Base-by-base conservation (phyloP, 2,113 vertebrate species). In the Emydocephalus ijimae region DNA sequence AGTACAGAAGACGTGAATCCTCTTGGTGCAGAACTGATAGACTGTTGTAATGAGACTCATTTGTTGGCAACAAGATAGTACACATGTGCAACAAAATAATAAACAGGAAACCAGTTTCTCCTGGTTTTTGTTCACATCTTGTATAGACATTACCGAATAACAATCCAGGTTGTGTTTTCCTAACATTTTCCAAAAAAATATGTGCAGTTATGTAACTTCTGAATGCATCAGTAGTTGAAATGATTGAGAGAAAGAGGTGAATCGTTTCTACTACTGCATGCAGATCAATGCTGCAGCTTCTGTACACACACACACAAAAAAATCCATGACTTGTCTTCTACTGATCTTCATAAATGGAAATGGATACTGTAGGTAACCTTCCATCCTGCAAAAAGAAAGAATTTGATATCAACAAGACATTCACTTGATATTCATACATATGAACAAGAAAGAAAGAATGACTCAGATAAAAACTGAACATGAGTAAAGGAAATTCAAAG, bases 401-500 rank as follows among this genome's bases (percentile, higher is more conserved):
- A 48, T 26, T n/a, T 91, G 3, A 55, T 81, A 92, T 61, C 26
- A 91, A 23, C 23, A 55, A 26, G 87, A 54, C 2, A 86, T 6
- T 55, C 23, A 26, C 0, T 56, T 92, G 93, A 56, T 56, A n/a
- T 18, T 6, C 59, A 59, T 93, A 69, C 61, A 85, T 90, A 86
- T 10, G 3, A 89, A 94, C 21, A 91, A 85, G 39, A 52, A 0
- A 90, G 85, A 89, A 69, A 34, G 90, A 88, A 93, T 93, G n/a
- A 96, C 94, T 91, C 91, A 91, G 20, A 88, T 23, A 50, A 92
- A 95, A 89, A 39, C 81, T 93, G 50, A 10, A 29, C 91, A 89
- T 91, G 86, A 94, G 29, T 93, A 92, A 94, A 90, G 15, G 8
- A 92, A 93, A 85, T 21, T 39, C 10, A 91, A 39, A 2, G 1